Evolutionary conservation across 1,140 invertebrate species (phyloP).

Genomic region (Drosophila malerkotliana): DNA sequence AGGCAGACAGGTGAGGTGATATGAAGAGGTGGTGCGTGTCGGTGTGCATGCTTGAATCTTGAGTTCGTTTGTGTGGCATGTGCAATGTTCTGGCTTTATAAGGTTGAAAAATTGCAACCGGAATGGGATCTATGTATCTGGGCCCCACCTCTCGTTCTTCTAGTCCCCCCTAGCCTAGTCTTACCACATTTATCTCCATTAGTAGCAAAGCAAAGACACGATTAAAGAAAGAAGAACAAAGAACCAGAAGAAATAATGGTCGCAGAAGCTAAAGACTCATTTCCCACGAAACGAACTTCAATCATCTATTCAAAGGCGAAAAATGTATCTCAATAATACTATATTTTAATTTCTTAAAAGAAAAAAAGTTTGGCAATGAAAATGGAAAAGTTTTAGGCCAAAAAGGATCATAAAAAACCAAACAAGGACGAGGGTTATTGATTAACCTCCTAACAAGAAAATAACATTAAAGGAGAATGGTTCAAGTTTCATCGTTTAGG

Average conservation of each 20-base stretch:
- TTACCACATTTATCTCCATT: constrained; percentile 43
- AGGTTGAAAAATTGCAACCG: constrained; percentile 73
- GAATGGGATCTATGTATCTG: constrained; percentile 55
- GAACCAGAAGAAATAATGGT: constrained; percentile 5
- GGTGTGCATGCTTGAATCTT: constrained; percentile 5
- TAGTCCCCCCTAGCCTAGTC: neutral
- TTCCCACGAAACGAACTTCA: neutral
- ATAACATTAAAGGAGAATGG: constrained; percentile 31
- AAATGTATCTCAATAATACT: neutral
- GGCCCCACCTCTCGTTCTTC: constrained; percentile 17
- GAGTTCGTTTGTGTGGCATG: constrained; percentile 37
- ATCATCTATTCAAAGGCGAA: too few species aligned
- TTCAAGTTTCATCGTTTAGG: constrained; percentile 34
- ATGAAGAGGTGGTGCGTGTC: constrained; percentile 20
- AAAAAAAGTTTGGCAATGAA: constrained; percentile 10
- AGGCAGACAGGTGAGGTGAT: constrained; percentile 27
- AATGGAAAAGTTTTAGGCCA: constrained; percentile 22
- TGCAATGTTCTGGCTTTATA: constrained; percentile 63
- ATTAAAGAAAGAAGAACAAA: constrained; percentile 13
- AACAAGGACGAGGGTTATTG: constrained; percentile 16
- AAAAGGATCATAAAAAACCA: constrained; percentile 3
- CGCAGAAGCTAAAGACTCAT: constrained; percentile 1
- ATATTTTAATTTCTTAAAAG: neutral
- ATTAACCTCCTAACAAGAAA: constrained; percentile 30
- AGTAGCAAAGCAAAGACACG: constrained; percentile 27